Conservation (phyloP, 2,888 invertebrate species). For the Eilema depressum region DNA sequence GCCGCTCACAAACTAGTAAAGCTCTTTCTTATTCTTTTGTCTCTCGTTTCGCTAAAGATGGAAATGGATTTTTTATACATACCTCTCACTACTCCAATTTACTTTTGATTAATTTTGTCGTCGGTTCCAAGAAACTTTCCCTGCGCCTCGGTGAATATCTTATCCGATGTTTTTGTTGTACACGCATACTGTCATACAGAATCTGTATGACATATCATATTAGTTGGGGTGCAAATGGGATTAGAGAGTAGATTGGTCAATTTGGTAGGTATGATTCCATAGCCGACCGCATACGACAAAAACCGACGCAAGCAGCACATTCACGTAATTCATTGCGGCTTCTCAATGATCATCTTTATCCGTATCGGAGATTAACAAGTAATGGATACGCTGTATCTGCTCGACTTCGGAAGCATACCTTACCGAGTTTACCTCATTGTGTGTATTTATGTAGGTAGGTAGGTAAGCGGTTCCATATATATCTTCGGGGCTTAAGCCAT, state of each 20-base stretch:
- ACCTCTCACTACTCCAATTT: conserved; percentile 3
- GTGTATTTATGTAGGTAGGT: too few relatives aligned
- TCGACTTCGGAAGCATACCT: too few relatives aligned
- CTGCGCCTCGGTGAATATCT: neutral
- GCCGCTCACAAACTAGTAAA: neutral
- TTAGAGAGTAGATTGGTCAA: neutral
- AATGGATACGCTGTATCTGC: too few relatives aligned
- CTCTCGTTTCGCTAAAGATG: conserved; percentile 1
- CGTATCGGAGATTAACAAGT: too few relatives aligned
- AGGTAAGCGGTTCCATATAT: too few relatives aligned
- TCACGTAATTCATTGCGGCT: too few relatives aligned
- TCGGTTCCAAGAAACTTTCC: neutral
- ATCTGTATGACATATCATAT: too few relatives aligned
- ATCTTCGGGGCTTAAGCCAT: too few relatives aligned
- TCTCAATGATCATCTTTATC: too few relatives aligned
- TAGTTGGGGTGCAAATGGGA: neutral
- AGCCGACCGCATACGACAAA: too few relatives aligned
- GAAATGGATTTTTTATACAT: conserved; percentile 5
- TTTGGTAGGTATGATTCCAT: neutral
- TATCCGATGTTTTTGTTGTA: neutral
- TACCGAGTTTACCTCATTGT: too few relatives aligned
- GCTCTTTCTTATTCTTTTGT: conserved; percentile 2
- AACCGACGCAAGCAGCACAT: too few relatives aligned
- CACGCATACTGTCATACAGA: neutral
- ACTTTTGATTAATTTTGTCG: conserved; percentile 4